These are phyloP conservation scores for Hydrozoanthus tunicans DNA, from an alignment of 64 coral and sea anemone species.

Conservation along the genomic window DNA sequence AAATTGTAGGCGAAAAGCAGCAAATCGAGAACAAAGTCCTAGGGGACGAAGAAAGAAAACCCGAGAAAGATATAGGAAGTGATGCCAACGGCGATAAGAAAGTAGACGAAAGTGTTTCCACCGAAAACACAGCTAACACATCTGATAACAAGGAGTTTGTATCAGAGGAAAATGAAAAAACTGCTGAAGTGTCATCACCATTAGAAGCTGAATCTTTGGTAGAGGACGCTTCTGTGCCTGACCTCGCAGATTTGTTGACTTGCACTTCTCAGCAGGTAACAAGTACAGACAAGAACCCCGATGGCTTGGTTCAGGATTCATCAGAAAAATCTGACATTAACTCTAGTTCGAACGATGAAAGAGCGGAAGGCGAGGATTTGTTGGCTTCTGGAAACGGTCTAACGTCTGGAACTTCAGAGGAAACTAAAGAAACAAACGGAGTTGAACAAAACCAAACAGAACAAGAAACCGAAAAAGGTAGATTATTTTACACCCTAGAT, in stretches of 20 bases:
- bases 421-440: neutral
- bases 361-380: neutral
- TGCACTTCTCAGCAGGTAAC: neutral
- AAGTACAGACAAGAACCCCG: neutral
- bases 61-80: neutral
- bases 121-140: neutral
- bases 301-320: neutral
- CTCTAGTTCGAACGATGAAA: neutral
- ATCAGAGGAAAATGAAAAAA: conserved; percentile 8
- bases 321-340: neutral
- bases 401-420: neutral
- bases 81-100: conserved; percentile 2
- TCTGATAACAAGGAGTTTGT: neutral
- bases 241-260: conserved; percentile 10
- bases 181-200: neutral
- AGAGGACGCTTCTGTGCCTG: neutral
- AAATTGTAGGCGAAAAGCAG: conserved; percentile 8
- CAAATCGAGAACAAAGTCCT: conserved; percentile 15
- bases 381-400: neutral
- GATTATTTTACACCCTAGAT: no score
- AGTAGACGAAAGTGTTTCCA: conserved; percentile 3
- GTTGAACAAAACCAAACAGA: conserved; percentile 4
- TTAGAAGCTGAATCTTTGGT: neutral
- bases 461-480: conserved; percentile 3
- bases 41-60: conserved; percentile 23